A percentile compares a stretch with the other conserved stretches of the same genome.
Evolutionary conservation across 2,888 invertebrate genomes (phyloP).

Genomic region (Morpho deidamia): DNA sequence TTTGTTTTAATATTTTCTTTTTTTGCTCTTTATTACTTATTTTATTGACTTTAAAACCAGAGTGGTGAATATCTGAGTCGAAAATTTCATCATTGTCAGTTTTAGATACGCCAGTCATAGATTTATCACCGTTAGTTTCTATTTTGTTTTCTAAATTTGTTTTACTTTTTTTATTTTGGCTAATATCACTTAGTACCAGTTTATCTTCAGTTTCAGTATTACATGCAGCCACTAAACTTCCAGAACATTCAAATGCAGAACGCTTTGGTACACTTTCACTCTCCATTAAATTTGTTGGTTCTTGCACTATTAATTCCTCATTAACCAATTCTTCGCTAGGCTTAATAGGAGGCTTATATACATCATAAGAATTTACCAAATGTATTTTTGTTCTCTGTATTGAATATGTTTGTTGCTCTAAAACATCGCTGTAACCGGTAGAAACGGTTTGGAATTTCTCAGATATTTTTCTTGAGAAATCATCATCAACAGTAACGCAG

Average conservation of each 20-base stretch:
- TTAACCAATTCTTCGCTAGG: constrained; percentile 5
- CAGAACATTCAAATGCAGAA: constrained; percentile 4
- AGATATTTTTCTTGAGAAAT: constrained; percentile 46
- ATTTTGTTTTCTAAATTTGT: neutral
- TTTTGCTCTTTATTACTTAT: constrained; percentile 38
- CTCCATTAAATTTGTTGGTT: constrained; percentile 16
- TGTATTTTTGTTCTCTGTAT: constrained; percentile 44
- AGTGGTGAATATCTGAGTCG: constrained; percentile 4
- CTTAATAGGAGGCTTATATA: constrained; percentile 2
- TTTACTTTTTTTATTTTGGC: constrained; percentile 1
- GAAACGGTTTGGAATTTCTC: constrained; percentile 55
- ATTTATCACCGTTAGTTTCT: constrained; percentile 10
- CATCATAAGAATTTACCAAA: constrained; percentile 27
- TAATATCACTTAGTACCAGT: neutral
- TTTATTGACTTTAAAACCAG: constrained; percentile 25
- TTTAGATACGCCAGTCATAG: constrained; percentile 10
- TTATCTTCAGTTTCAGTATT: neutral
- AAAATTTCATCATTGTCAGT: constrained; percentile 11
- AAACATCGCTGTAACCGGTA: constrained; percentile 44
- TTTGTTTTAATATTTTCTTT: constrained; percentile 43
- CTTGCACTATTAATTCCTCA: constrained; percentile 18
- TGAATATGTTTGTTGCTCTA: constrained; percentile 35
- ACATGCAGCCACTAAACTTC: neutral
- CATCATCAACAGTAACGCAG: constrained; percentile 23
- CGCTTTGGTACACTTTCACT: constrained; percentile 18